Base-by-base conservation (phyloP, 2,888 invertebrate species). In the Busseola fusca region DNA sequence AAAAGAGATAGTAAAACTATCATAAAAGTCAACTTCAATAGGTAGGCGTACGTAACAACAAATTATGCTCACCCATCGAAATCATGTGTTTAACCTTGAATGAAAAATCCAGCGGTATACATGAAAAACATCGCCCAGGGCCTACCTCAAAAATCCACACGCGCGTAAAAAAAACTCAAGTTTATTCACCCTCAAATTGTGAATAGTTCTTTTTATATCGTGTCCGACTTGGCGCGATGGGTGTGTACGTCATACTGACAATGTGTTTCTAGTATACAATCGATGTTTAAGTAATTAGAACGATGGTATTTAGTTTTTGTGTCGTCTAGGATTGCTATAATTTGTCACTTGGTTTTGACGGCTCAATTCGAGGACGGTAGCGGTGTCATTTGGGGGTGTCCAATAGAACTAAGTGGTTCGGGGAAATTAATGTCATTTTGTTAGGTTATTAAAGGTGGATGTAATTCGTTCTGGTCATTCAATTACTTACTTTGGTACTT, bases 101-200 rank as follows among this genome's bases (percentile, higher is more conserved):
- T 18, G 27, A 16, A 18, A 65, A 50, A 40, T 40, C 30, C 40
- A 50, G 10, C 14, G 0, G 9, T 0, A 48, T 25, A 57, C 1
- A 12, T 21, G 50, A 65, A 74, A 58, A 64, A 52, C 40, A 64
- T n/a, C n/a, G 70, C 64, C 75, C 3, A 37, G n/a, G 27, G 70
- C 59, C 58, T 59, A 72, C 21, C 14, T 56, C 40, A 64, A 74
- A 73, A 52, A 59, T 30, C 3, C 18, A 54, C 12, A 54, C 18
- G n/a, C 25, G 1, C 4, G 12, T n/a, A 27, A 60, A 62, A 57
- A 40, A 37, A 0, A 48, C 3, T 64, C 16, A 64, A 80, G 80
- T 78, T 80, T 73, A 78, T 74, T 82, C 78, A 80, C 82, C 82
- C 73, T 70, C n/a, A 70, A 75, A 76, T 76, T 71, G 70, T 73